Percentiles rank a stretch among this genome's conserved stretches.
These are phyloP conservation scores for Rhinogobius similis DNA, from an alignment of 2,113 vertebrate genomes.

Conservation along the genomic window DNA sequence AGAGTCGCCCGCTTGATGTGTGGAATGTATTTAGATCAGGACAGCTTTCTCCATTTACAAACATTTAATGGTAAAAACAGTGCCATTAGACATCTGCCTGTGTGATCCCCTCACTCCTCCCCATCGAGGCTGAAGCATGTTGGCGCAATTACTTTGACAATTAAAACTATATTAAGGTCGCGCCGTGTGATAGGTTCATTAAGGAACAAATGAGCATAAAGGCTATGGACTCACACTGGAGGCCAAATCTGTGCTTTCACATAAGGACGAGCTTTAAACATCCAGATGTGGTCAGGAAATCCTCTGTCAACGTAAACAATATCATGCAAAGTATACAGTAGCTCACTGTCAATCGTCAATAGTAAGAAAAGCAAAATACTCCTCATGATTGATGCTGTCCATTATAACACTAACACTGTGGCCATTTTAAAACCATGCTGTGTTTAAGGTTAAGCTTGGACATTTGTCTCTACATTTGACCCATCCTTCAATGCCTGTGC, in stretches of 20 bases:
- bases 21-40: neutral
- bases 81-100: constrained; percentile 43
- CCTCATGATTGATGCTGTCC: too few species aligned
- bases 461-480: too few species aligned
- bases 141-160: constrained; percentile 49
- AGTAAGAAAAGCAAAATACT: too few species aligned
- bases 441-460: too few species aligned
- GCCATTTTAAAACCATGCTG: too few species aligned
- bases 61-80: constrained; percentile 21
- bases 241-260: constrained; percentile 1
- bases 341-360: too few species aligned
- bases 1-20: neutral
- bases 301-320: neutral
- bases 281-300: too few species aligned
- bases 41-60: neutral
- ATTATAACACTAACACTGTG: too few species aligned
- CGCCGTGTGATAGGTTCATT: constrained; percentile 47
- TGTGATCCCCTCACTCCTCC: constrained; percentile 43
- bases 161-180: constrained; percentile 46
- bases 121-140: constrained; percentile 34
- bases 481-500: too few species aligned
- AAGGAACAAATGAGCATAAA: constrained; percentile 27
- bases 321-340: too few species aligned
- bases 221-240: neutral
- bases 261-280: neutral